Percentiles rank a stretch among this genome's conserved stretches.
phyloP scores from a whole-genome alignment of 92 coral and sea anemone species.

The Pocillopora meandrina region DNA sequence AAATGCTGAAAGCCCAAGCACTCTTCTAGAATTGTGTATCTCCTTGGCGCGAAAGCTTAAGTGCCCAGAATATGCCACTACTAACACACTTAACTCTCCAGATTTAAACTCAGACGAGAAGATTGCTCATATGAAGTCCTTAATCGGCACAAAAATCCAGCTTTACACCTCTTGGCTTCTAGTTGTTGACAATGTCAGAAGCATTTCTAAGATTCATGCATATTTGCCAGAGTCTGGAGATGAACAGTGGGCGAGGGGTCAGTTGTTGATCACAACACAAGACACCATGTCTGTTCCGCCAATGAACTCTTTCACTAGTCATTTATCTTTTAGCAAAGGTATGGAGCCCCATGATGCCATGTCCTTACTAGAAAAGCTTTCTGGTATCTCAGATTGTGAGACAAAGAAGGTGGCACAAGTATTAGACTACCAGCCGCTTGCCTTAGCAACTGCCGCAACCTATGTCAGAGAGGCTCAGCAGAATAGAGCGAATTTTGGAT shows the following conservation, averaged over 20 bases:
- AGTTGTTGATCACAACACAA: not conserved
- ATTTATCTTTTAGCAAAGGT: not conserved
- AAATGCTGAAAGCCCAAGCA: conserved; percentile 1
- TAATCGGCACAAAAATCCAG: not conserved
- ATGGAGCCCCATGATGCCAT: not conserved
- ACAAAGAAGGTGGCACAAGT: not conserved
- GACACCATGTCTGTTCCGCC: not conserved
- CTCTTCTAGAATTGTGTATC: not conserved
- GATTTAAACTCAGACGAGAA: not conserved
- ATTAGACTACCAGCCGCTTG: conserved; percentile 1
- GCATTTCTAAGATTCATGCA: not conserved
- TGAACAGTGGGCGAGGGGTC: conserved; percentile 6
- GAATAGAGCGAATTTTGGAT: not conserved
- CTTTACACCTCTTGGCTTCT: not conserved
- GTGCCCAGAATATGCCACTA: not conserved
- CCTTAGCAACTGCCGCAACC: not conserved
- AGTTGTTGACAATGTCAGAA: not conserved
- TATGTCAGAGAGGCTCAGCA: not conserved
- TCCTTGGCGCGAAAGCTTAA: not conserved
- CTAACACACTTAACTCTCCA: not conserved
- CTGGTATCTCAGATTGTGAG: not conserved
- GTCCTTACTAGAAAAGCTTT: not conserved
- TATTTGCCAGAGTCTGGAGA: not conserved
- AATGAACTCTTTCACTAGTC: not conserved
- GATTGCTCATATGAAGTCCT: not conserved